phyloP scores from a whole-genome alignment of 2,797 vertebrate genomes.

The Falco biarmicus region DNA sequence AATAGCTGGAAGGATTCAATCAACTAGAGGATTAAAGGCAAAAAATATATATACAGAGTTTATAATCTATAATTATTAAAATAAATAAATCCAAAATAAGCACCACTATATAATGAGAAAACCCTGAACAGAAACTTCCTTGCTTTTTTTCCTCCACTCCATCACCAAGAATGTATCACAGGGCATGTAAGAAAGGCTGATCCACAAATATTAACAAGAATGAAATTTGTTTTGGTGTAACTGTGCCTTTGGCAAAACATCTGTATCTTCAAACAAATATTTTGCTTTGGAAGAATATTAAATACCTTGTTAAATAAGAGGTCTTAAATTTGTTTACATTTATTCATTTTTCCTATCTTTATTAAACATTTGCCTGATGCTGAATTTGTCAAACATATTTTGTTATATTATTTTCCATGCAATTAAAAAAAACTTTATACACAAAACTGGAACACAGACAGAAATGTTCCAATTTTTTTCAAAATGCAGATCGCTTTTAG shows the following conservation, averaged over 20 bases:
- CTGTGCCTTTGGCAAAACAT: background rate
- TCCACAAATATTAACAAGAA: background rate
- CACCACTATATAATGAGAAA: background rate
- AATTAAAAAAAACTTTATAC: background rate
- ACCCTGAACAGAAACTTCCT: background rate
- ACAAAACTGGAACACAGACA: background rate
- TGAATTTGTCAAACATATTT: background rate
- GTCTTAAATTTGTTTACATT: background rate
- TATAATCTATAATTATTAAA: background rate
- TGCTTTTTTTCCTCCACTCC: background rate
- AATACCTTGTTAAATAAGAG: background rate
- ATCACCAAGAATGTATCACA: background rate
- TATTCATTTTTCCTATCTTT: background rate
- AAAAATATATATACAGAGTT: background rate
- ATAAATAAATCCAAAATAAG: background rate
- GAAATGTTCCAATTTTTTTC: background rate
- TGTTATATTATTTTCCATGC: background rate
- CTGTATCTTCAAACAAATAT: background rate
- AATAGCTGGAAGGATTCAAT: background rate
- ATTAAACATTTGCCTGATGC: background rate
- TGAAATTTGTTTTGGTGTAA: background rate
- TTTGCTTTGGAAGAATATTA: background rate
- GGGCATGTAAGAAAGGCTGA: background rate
- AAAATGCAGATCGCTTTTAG: background rate
- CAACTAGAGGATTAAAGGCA: background rate